Conservation (phyloP, 2,113 vertebrate genomes). For the Dromiciops gliroides region DNA sequence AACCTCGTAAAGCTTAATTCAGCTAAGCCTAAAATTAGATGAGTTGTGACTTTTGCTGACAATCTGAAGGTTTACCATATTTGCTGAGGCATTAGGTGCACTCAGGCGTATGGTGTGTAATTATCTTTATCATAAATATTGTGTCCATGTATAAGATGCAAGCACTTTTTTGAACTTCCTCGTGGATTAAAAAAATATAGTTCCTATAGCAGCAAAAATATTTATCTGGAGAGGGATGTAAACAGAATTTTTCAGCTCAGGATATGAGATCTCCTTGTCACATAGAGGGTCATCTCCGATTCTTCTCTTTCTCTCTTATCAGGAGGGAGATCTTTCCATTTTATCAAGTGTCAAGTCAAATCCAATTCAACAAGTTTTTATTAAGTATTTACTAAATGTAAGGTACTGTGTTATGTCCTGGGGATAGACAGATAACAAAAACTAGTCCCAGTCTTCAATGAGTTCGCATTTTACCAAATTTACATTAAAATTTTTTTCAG, state of each 20-base stretch:
- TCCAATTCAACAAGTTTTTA: neutral
- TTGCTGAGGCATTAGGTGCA: constrained; percentile 18
- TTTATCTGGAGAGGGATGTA: neutral
- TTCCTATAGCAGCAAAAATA: constrained; percentile 45
- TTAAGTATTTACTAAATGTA: neutral
- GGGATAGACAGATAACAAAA: neutral
- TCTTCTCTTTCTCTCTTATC: neutral
- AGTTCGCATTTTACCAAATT: neutral
- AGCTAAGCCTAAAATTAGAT: constrained; percentile 20
- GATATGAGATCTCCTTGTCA: neutral
- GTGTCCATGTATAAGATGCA: neutral
- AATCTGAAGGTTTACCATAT: constrained; percentile 2
- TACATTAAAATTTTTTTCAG: neutral
- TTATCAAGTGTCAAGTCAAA: neutral
- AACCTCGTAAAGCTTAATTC: constrained; percentile 26
- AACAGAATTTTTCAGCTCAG: neutral
- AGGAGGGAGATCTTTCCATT: neutral
- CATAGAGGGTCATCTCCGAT: neutral
- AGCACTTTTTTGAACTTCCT: neutral
- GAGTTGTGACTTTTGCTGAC: constrained; percentile 51
- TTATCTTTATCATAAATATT: constrained; percentile 43
- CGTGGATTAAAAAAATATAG: constrained; percentile 4
- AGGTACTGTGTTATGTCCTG: neutral
- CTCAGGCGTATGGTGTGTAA: neutral
- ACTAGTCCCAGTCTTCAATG: neutral